A percentile compares a stretch with the other conserved stretches of the same genome.
phyloP scores from a whole-genome alignment of 30 jellyfish, hydroid and myxozoan species.

The Hydractinia symbiolongicarpus region DNA sequence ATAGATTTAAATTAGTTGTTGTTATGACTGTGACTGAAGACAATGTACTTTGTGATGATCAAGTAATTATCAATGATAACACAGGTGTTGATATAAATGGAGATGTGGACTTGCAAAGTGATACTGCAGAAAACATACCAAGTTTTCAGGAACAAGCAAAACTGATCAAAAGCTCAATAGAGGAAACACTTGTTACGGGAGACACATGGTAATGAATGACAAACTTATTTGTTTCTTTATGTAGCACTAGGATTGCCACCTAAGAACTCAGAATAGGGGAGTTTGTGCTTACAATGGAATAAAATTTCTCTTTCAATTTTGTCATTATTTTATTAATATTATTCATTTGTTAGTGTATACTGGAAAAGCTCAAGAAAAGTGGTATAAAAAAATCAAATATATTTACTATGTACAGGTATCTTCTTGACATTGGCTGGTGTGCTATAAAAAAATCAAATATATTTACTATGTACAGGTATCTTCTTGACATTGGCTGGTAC shows the following conservation, averaged over 20 bases:
- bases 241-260: not conserved
- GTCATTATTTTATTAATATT: too few species aligned
- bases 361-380: not conserved
- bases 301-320: too few species aligned
- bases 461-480: constrained; percentile 45
- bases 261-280: not conserved
- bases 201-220: constrained; percentile 1
- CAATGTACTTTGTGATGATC: too few species aligned
- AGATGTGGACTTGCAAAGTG: constrained; percentile 5
- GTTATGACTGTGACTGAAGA: too few species aligned
- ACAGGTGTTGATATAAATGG: not conserved
- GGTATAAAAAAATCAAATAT: not conserved
- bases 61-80: too few species aligned
- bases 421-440: constrained; percentile 54
- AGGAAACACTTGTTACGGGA: constrained; percentile 8
- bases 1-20: too few species aligned
- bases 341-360: too few species aligned
- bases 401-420: constrained; percentile 45
- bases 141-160: not conserved
- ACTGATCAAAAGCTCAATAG: not conserved
- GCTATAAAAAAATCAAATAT: not conserved
- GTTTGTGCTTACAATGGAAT: too few species aligned
- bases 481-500: constrained; percentile 66
- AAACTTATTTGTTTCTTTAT: not conserved
- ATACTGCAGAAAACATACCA: not conserved